phyloP scores from a whole-genome alignment of 2,888 invertebrate genomes.

The Andrena haemorrhoa region DNA sequence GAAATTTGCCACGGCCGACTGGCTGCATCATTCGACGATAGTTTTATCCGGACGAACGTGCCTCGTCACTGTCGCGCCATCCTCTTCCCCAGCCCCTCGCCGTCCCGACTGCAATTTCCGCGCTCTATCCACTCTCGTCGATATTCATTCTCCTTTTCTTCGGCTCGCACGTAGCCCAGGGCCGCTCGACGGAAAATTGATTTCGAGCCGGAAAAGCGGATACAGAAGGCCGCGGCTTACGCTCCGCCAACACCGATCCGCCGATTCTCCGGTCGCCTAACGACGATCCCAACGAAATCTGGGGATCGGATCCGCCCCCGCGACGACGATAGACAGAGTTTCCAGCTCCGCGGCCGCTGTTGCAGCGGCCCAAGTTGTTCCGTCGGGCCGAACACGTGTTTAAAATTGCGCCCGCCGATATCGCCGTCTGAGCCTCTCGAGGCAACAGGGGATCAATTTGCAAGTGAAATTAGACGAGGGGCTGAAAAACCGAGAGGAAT shows the following conservation, averaged over 20 bases:
- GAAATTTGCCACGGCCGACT: slow-evolving; percentile 58
- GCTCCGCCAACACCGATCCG: background rate
- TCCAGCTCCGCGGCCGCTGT: background rate
- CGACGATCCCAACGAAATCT: background rate
- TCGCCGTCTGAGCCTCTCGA: slow-evolving; percentile 70
- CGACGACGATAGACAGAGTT: slow-evolving; percentile 23
- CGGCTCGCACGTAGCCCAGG: slow-evolving; percentile 49
- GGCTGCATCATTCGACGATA: slow-evolving; percentile 60
- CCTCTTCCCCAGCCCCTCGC: slow-evolving; percentile 7
- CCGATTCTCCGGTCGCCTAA: background rate
- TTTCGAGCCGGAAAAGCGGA: slow-evolving; percentile 49
- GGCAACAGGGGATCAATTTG: slow-evolving; percentile 70
- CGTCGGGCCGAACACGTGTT: slow-evolving; percentile 60
- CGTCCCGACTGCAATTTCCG: slow-evolving; percentile 62
- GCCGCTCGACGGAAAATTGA: slow-evolving; percentile 65
- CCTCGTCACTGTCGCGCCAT: slow-evolving; percentile 63
- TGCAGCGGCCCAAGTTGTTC: slow-evolving; percentile 13
- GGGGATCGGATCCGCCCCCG: background rate
- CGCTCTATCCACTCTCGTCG: slow-evolving; percentile 59
- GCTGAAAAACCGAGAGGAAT: slow-evolving; percentile 33
- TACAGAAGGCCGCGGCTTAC: slow-evolving; percentile 7
- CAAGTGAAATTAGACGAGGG: slow-evolving; percentile 74
- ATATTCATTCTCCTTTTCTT: slow-evolving; percentile 69
- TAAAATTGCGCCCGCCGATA: slow-evolving; percentile 66
- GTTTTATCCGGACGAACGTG: slow-evolving; percentile 58